phyloP scores from a whole-genome alignment of 2,888 invertebrate species.

The Drosophila birchii region DNA sequence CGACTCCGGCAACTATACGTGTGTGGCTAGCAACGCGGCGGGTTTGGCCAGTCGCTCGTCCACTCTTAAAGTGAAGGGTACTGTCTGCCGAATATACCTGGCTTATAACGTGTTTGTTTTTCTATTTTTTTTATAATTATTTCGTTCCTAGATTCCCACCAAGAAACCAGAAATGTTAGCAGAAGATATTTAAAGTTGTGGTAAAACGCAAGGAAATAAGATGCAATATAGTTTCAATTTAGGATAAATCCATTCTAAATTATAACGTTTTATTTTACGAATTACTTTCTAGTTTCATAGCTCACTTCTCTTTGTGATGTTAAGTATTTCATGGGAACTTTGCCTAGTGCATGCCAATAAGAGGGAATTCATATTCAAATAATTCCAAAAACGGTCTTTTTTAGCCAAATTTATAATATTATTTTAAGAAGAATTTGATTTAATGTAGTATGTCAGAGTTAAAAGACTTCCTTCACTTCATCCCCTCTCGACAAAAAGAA shows the following conservation, averaged over 20 bases:
- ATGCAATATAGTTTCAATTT: neutral
- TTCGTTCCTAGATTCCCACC: neutral
- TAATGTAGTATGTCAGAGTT: neutral
- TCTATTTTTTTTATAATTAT: conserved; percentile 12
- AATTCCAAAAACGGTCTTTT: too few species aligned
- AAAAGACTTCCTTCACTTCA: neutral
- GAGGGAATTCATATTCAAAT: neutral
- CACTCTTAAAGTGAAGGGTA: conserved; percentile 87
- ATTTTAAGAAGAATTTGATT: neutral
- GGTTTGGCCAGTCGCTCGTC: conserved; percentile 86
- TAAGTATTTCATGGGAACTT: neutral
- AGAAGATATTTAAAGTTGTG: too few species aligned
- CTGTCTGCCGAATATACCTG: conserved; percentile 27
- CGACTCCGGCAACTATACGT: conserved; percentile 87
- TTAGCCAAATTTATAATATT: neutral
- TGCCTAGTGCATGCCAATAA: neutral
- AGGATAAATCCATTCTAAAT: neutral
- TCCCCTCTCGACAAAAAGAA: conserved; percentile 60
- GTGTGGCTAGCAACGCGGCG: conserved; percentile 87
- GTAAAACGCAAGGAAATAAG: neutral
- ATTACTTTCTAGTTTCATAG: too few species aligned
- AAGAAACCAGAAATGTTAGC: too few species aligned
- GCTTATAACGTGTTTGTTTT: conserved; percentile 4
- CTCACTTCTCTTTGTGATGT: too few species aligned
- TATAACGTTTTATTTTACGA: neutral